Base-by-base conservation (phyloP, 2,113 vertebrate genomes). In the Pantherophis guttatus region DNA sequence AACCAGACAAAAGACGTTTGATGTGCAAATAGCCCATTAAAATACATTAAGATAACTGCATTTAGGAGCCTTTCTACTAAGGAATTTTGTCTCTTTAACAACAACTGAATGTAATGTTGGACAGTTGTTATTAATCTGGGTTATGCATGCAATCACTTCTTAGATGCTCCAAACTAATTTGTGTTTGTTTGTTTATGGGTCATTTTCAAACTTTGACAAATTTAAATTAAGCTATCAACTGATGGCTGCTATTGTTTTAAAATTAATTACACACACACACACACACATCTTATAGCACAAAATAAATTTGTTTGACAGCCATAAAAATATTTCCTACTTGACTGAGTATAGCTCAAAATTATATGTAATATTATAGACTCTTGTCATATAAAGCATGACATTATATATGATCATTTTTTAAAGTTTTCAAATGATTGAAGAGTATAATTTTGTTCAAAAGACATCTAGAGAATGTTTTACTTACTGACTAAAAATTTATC, bases 221-320 rank as follows among this genome's bases (percentile, higher is more conserved):
- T 85, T 39, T 0, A 3, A 90, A 86, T 93, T 90, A 87, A 91
- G 52, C 94, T 94, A 29, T 2, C 0, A 0, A 53, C 88, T 91
- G 2, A 52, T 93, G 91, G 70, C 90, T 94, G 93, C 3, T 65
- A 3, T 53, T 39, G 81, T 92, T 50, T 33, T 59, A 87, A 81
- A 65, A 92, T 92, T 39, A 10, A 48, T 48, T 81, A 50, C 0
- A 50, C 48, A 50, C 0, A 50, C 1, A 53, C 8, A 53, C 10
- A 53, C 10, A 53, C 93, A 93, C 93, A 92, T 94, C 3, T 91
- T 89, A 57, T 29, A 86, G 90, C 89, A 95, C n/a, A 0, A 93
- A 91, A 94, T 93, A 95, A 95, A 95, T 95, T 86, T 88, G 90
- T 96, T 93, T 96, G 96, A 93, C 96, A 96, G 91, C 87, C 75